Evolutionary conservation across 2,113 vertebrate genomes (phyloP).

Genomic region (Grus americana): DNA sequence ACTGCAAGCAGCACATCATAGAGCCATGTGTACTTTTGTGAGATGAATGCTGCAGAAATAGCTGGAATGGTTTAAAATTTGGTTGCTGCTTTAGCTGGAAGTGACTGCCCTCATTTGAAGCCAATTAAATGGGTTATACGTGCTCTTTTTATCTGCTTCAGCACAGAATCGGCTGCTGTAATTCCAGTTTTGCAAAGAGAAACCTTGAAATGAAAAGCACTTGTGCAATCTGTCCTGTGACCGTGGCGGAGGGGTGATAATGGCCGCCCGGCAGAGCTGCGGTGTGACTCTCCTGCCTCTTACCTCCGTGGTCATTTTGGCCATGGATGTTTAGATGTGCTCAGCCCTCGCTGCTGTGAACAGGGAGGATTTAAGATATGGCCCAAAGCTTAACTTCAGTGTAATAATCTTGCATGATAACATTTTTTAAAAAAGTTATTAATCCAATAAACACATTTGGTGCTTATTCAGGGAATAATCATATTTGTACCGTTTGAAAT

Average conservation of each 20-base stretch:
- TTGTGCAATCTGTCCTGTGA: accelerated
- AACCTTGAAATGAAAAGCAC: not conserved
- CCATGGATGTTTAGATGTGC: not conserved
- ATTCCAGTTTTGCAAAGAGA: not conserved
- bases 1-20: not conserved
- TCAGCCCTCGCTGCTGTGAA: not conserved
- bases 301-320: accelerated
- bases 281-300: not conserved
- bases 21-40: not conserved
- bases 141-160: not conserved
- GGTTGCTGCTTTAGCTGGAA: not conserved
- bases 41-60: not conserved
- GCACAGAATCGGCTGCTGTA: not conserved
- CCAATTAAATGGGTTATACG: not conserved
- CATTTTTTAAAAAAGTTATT: not conserved
- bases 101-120: not conserved
- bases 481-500: not conserved
- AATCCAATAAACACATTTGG: not conserved
- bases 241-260: accelerated
- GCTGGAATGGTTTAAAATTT: not conserved
- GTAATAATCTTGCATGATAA: not conserved
- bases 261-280: not conserved
- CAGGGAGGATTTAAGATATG: not conserved
- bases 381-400: not conserved
- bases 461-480: not conserved